Evolutionary conservation across 1,140 invertebrate species (phyloP), one percentile per base, ranked within the genome.

Genomic region (Lutraria rhynchaena): DNA sequence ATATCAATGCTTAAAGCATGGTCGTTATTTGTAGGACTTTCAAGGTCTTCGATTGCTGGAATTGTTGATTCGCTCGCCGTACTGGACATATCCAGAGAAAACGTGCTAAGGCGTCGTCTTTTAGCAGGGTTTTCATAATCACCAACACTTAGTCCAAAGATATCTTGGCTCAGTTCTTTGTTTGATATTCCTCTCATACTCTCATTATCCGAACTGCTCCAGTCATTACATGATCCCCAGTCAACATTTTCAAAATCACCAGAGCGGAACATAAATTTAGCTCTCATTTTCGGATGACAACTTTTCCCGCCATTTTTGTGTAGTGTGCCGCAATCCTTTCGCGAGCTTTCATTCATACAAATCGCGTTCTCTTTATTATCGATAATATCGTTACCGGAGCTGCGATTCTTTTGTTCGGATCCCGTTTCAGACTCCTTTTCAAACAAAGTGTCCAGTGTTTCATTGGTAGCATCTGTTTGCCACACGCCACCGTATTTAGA

Each of bases 231-330:
- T 41, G 37, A 41, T 9, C 76, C 76, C 76, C 76, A 80, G 17
- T 58, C 55, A 44, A 22, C 29, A 61, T 61, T 69, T 31, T 80
- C 76, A 37, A 80, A 69, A 35, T 81, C 78, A 53, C 78, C 78
- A n/a, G 69, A 37, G 35, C 70, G 37, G 58, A 73, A 81, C 78
- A 81, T 73, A 17, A 60, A 81, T 55, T 81, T 81, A 11, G 78
- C 78, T 29, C 78, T 37, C 78, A 81, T 74, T 65, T 81, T 81
- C 22, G 78, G 78, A 65, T 81, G 78, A 33, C 78, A 81, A 35
- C 67, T 27, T 81, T 74, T 81, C 78, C 78, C 78, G 78, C 78
- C 78, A 70, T 73, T 80, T 58, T 80, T 49, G 63, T 69, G 53
- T 37, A 77, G 19, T 22, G 53, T 31, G 29, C 49, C 35, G 7